These are phyloP conservation scores for Enteromius viviparus DNA, from an alignment of 2,797 vertebrate species.

Conservation along the genomic window DNA sequence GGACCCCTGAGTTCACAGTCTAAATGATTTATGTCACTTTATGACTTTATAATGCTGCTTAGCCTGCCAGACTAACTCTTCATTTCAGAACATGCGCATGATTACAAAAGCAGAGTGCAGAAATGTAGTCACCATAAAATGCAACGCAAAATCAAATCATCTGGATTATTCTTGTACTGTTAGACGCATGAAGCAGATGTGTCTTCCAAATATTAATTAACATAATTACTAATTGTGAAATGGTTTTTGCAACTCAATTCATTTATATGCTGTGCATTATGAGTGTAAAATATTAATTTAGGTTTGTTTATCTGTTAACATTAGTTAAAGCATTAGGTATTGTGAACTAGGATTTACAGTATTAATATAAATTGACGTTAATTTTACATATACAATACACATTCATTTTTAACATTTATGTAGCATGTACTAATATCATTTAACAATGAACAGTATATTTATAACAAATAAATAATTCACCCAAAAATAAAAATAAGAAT, in stretches of 20 bases:
- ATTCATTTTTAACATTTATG: not conserved
- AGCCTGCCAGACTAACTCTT: slow-evolving; percentile 36
- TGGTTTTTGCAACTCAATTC: not conserved
- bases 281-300: not conserved
- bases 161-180: not conserved
- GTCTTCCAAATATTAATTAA: not conserved
- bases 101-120: slow-evolving; percentile 14
- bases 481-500: not conserved
- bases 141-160: slow-evolving; percentile 1
- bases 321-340: not conserved
- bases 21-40: slow-evolving; percentile 79
- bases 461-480: not conserved
- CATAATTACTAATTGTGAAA: not conserved
- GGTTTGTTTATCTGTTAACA: not conserved
- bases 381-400: not conserved
- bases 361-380: not conserved
- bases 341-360: not conserved
- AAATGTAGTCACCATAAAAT: slow-evolving; percentile 10
- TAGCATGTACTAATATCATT: not conserved
- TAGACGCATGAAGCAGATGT: not conserved
- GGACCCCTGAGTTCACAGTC: slow-evolving; percentile 64
- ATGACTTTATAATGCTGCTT: slow-evolving; percentile 70
- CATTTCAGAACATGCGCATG: not conserved
- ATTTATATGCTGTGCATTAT: not conserved
- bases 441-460: not conserved